Evolutionary conservation across 2,888 invertebrate genomes (phyloP).

Genomic region (Heteropelma amictum): DNA sequence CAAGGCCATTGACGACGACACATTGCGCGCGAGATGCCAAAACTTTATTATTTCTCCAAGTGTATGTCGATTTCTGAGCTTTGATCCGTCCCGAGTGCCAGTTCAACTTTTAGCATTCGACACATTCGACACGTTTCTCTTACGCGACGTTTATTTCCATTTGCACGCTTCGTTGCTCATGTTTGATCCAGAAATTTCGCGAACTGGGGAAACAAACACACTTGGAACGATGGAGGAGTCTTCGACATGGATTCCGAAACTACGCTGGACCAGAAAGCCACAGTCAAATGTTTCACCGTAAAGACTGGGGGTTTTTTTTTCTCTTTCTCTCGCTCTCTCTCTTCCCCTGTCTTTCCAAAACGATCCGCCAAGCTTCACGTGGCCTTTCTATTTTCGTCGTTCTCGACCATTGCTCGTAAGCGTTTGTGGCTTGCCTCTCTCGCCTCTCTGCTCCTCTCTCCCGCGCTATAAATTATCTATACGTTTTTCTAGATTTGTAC

Average conservation of each 20-base stretch:
- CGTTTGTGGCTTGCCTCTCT: constrained; percentile 6
- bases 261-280: constrained; percentile 27
- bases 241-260: constrained; percentile 15
- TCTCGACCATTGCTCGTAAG: constrained; percentile 29
- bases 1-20: not conserved
- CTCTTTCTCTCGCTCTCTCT: constrained; percentile 1
- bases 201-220: not conserved
- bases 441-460: not conserved
- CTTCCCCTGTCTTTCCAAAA: constrained; percentile 38
- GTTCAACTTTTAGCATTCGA: no score
- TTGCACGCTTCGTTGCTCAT: not conserved
- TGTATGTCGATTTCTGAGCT: no score
- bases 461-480: no score
- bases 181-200: not conserved
- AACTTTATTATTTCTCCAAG: no score
- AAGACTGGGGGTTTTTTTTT: constrained; percentile 12
- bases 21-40: not conserved
- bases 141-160: no score
- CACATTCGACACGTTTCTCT: no score
- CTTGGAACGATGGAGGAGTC: not conserved
- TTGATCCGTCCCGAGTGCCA: no score
- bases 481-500: not conserved
- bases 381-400: constrained; percentile 53
- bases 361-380: constrained; percentile 46
- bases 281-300: constrained; percentile 25